Base-by-base conservation (phyloP, 2,888 invertebrate genomes). In the Apodemia mormo region DNA sequence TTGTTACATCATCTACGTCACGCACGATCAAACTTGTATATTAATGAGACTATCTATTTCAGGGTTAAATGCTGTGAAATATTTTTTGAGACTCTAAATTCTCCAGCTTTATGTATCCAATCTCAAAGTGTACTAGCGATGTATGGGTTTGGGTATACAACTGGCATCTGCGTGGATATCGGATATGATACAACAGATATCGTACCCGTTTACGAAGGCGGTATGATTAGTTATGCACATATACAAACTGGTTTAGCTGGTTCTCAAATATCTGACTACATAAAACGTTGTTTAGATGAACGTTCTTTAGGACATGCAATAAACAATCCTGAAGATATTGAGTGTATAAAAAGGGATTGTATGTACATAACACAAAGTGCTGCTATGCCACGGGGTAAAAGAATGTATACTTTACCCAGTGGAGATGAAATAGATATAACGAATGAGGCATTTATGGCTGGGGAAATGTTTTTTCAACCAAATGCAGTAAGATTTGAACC, bases 31-130 rank as follows among this genome's bases (percentile, higher is more conserved):
- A 10, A 40, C 5, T 5, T 5, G 0, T 1, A 40, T 10, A 37
- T 65, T 65, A 9, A 7, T 8, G n/a, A n/a, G 7, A 40, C 9
- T 7, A n/a, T 65, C n/a, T 40, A 9, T 81, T 81, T 37, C 85
- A 91, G 92, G 77, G 76, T 82, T 7, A 84, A 85, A 80, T 87
- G 85, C 77, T 89, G 90, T 68, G 86, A 92, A 75, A 79, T 91
- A 56, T 87, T 90, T 70, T 91, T 91, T 70, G 92, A 92, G 71
- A 83, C 85, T 0, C 75, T 92, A 2, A 92, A 92, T 61, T 74
- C 77, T 1, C 90, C 92, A 0, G 84, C 82, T 0, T 40, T 91
- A 1, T 91, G 89, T 67, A 78, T 92, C 2, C 90, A 90, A 70
- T 71, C 87, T 0, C 87, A 89, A 72, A 78, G 81, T 37, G 84